These are phyloP conservation scores for Chiloscyllium punctatum DNA, from an alignment of 2,797 vertebrate species.

Conservation along the genomic window DNA sequence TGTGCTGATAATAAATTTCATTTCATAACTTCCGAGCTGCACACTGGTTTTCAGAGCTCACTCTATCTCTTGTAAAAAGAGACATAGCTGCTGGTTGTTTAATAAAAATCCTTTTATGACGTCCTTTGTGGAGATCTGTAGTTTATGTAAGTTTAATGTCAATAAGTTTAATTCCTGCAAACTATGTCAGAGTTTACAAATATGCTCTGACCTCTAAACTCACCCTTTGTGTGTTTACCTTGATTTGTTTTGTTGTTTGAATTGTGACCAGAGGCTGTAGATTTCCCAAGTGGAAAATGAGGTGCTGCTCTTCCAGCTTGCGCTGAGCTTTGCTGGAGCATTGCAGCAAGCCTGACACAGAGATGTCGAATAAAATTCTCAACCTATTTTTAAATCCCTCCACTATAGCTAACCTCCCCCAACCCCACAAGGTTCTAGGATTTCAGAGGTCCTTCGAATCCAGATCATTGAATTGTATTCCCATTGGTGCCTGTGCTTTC, in stretches of 20 bases:
- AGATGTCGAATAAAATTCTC: no score
- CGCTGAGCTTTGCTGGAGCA: no score
- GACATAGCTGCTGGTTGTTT: neutral
- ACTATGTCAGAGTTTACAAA: neutral
- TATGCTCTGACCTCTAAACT: neutral
- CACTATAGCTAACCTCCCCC: no score
- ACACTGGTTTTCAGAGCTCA: neutral
- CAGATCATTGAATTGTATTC: no score
- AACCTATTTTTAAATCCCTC: no score
- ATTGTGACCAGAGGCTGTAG: no score
- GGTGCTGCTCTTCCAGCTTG: no score
- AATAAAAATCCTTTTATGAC: slow-evolving; percentile 14
- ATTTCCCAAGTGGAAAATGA: no score
- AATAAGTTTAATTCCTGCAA: neutral
- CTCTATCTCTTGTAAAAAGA: neutral
- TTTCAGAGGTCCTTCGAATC: no score
- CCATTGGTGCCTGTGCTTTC: no score
- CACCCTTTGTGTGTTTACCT: neutral
- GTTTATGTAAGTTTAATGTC: slow-evolving; percentile 4
- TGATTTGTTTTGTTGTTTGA: neutral
- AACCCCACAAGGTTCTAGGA: no score
- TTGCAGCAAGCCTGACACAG: no score
- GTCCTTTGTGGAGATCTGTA: neutral
- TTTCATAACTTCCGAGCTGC: neutral
- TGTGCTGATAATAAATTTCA: neutral